Conservation (phyloP, 2,113 vertebrate species). For the Dromaius novaehollandiae region DNA sequence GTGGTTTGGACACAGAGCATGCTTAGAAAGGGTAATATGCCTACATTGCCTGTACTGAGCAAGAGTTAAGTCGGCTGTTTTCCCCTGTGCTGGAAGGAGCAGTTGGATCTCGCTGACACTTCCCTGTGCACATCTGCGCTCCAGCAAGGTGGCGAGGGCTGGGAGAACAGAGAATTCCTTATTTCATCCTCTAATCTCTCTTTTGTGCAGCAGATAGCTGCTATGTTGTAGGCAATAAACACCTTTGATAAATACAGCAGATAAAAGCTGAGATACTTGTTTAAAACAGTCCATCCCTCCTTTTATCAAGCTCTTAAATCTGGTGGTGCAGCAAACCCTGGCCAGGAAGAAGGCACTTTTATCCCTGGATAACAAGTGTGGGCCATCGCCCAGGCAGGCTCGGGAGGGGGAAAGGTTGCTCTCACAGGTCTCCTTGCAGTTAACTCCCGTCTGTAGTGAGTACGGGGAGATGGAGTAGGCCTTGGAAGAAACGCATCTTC, state of each 20-base stretch:
- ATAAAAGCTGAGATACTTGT: background rate
- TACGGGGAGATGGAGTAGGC: background rate
- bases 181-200: background rate
- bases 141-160: background rate
- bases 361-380: background rate
- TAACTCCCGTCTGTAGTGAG: background rate
- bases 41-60: background rate
- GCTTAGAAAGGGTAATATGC: background rate
- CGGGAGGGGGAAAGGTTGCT: background rate
- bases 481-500: background rate
- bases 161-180: background rate
- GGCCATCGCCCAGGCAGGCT: background rate
- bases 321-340: background rate
- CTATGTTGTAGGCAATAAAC: background rate
- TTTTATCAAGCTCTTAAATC: background rate
- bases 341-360: background rate
- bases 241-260: background rate
- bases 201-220: background rate
- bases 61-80: accelerated
- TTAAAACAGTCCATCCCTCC: background rate
- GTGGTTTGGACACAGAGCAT: background rate
- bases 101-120: background rate
- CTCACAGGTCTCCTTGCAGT: background rate
- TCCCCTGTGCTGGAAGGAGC: background rate
- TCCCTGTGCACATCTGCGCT: accelerated